Evolutionary conservation across 2,797 vertebrate genomes (phyloP), one percentile per base, ranked within the genome.

Genomic region (Falco columbarius): DNA sequence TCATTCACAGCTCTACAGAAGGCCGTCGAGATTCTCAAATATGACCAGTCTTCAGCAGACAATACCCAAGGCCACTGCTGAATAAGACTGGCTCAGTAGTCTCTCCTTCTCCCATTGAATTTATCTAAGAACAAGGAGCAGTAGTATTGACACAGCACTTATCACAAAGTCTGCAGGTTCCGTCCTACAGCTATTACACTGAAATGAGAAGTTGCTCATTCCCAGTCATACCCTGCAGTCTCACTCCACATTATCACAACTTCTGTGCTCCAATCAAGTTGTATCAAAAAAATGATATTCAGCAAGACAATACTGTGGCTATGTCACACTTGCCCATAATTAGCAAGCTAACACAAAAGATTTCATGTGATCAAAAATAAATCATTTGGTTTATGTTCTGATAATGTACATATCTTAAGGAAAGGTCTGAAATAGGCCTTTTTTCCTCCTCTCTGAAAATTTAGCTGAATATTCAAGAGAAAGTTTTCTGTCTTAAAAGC

Each of bases 21-120:
- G 30, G 49, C 36, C n/a, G 47, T 66, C 0, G 0, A 54, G 52
- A 19, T 19, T 79, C 20, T 5, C 44, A 91, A 68, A 52, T 36
- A 65, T 2, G 4, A 61, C 19, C 32, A 68, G 9, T 49, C 76
- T 71, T 85, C 47, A 89, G 30, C 52, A 85, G 59, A 51, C 30
- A 73, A 29, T 44, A 91, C 3, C 54, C 58, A 83, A 21, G 11
- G 40, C 24, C 13, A 6, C 23, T 34, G 30, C 21, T 30, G n/a
- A 67, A 47, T 14, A 38, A 58, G 58, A 82, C 52, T 3, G 17
- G 40, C 20, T 91, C 62, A 65, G 46, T 7, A 86, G 68, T 18
- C 46, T 82, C 24, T 49, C 15, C 6, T 42, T 46, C 13, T 67
- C 27, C 14, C 3, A 1, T 72, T 67, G 46, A 65, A 58, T 62